These are phyloP conservation scores for Conger conger DNA, from an alignment of 2,113 vertebrate genomes.

Conservation along the genomic window DNA sequence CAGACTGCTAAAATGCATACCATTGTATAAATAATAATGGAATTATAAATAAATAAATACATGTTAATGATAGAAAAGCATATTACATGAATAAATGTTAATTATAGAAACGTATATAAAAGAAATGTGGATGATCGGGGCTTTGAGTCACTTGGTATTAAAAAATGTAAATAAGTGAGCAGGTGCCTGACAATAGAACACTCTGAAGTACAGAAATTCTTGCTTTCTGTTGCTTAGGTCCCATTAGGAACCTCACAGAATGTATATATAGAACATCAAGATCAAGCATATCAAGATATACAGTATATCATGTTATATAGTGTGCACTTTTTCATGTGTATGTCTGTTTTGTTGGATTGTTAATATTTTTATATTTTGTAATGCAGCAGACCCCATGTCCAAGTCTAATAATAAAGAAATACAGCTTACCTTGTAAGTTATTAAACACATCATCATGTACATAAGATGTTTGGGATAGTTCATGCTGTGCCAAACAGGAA, in stretches of 20 bases:
- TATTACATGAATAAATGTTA: background rate
- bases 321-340: too few relatives aligned
- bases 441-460: background rate
- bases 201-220: background rate
- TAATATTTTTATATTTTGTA: too few relatives aligned
- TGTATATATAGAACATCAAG: too few relatives aligned
- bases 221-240: background rate
- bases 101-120: background rate
- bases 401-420: too few relatives aligned
- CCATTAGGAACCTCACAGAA: background rate
- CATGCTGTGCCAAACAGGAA: background rate
- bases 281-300: too few relatives aligned
- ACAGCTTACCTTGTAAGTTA: too few relatives aligned
- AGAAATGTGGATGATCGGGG: background rate
- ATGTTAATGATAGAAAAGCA: background rate
- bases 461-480: background rate
- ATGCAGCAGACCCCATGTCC: too few relatives aligned
- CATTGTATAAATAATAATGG: too few relatives aligned
- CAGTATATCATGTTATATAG: too few relatives aligned
- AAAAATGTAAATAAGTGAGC: slow-evolving; percentile 14
- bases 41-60: too few relatives aligned
- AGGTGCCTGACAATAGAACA: slow-evolving; percentile 20
- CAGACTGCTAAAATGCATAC: too few relatives aligned
- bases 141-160: slow-evolving; percentile 42
- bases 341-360: too few relatives aligned